These are phyloP conservation scores for Dinomys branickii DNA, from an alignment of 2,113 vertebrate species.

Conservation along the genomic window DNA sequence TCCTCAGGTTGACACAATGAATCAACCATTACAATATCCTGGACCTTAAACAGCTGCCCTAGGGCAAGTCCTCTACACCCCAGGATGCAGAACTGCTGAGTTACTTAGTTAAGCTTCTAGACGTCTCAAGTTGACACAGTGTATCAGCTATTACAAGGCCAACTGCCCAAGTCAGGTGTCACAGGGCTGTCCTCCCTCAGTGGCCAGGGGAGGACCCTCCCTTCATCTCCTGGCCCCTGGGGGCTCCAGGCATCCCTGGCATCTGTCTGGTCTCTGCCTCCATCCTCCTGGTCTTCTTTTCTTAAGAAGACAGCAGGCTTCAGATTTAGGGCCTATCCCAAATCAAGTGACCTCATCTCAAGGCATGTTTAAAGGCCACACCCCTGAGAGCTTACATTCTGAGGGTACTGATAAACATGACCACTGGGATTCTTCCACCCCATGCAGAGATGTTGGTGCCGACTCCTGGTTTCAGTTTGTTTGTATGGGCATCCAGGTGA, in stretches of 20 bases:
- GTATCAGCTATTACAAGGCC: neutral
- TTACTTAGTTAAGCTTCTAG: neutral
- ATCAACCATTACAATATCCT: neutral
- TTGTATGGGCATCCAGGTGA: too few relatives aligned
- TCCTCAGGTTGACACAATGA: neutral
- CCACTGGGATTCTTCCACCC: neutral
- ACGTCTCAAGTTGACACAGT: neutral
- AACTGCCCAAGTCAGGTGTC: rapidly evolving
- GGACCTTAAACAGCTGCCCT: neutral
- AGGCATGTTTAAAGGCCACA: neutral
- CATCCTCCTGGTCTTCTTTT: neutral
- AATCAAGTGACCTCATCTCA: neutral
- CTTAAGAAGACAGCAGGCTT: neutral
- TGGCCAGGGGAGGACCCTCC: rapidly evolving
- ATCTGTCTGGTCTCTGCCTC: neutral
- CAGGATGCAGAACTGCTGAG: neutral
- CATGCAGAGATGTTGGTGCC: rapidly evolving
- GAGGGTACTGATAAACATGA: neutral
- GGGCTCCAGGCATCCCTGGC: rapidly evolving
- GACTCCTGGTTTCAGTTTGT: rapidly evolving
- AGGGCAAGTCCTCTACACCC: neutral
- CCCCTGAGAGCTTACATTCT: neutral
- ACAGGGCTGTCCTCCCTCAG: rapidly evolving
- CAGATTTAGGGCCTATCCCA: neutral
- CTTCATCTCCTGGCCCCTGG: rapidly evolving